These are phyloP conservation scores for Caracal caracal DNA, from an alignment of 2,113 vertebrate genomes.

Conservation along the genomic window DNA sequence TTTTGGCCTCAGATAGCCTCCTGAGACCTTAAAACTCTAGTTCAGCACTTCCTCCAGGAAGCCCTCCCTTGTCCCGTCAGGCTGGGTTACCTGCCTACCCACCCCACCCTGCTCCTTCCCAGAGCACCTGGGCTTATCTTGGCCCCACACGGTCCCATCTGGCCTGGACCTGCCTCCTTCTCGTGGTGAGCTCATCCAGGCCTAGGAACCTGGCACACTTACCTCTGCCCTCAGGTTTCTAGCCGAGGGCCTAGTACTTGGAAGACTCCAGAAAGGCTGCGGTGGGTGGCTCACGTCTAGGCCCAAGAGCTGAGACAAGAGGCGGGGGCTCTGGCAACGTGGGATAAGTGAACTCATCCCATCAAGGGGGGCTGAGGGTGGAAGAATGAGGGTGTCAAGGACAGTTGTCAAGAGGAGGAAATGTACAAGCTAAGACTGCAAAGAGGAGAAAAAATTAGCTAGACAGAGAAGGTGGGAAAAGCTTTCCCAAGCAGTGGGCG, in stretches of 20 bases:
- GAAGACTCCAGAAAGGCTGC: not conserved
- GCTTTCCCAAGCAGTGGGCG: not conserved
- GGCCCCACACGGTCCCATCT: not conserved
- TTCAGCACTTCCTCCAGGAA: not conserved
- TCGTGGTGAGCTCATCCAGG: not conserved
- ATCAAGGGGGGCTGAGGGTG: too few relatives aligned
- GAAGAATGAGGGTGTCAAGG: not conserved
- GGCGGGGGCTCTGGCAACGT: not conserved
- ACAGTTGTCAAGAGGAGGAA: not conserved
- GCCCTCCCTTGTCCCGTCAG: not conserved
- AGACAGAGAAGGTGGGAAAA: not conserved
- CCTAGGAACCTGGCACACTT: not conserved
- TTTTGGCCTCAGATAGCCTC: not conserved
- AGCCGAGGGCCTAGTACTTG: not conserved
- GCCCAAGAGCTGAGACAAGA: not conserved
- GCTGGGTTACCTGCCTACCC: not conserved
- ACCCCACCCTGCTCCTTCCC: not conserved
- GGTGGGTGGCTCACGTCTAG: not conserved
- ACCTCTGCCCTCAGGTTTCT: not conserved
- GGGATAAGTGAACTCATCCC: not conserved
- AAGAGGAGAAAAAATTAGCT: not conserved
- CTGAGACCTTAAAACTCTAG: not conserved
- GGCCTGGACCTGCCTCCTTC: not conserved
- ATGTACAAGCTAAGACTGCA: not conserved
- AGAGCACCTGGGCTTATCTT: not conserved